Conservation (phyloP, 2,888 invertebrate species). For the Lymantria dispar region DNA sequence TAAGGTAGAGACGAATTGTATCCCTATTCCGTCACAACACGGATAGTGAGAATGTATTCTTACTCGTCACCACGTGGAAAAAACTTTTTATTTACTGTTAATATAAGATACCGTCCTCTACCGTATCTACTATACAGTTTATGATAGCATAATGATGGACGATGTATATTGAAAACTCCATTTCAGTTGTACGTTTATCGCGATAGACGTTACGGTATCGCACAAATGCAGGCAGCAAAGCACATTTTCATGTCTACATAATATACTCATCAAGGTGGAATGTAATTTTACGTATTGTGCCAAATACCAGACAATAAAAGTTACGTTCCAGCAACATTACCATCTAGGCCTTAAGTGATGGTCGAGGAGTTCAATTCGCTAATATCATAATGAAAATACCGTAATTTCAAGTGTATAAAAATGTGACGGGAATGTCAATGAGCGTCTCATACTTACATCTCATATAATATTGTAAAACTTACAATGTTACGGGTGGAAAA, state of each 20-base stretch:
- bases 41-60: too few relatives aligned
- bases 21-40: too few relatives aligned
- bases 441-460: not conserved
- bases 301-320: slow-evolving; percentile 51
- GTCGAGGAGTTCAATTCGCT: slow-evolving; percentile 44
- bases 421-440: slow-evolving; percentile 9
- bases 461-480: not conserved
- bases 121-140: too few relatives aligned
- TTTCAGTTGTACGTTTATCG: not conserved
- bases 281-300: slow-evolving; percentile 50
- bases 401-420: slow-evolving; percentile 6
- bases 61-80: too few relatives aligned
- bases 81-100: too few relatives aligned
- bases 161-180: not conserved
- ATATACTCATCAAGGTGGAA: slow-evolving; percentile 51
- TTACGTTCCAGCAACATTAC: slow-evolving; percentile 62
- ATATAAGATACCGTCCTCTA: too few relatives aligned
- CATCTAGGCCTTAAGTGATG: slow-evolving; percentile 64
- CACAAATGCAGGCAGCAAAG: slow-evolving; percentile 31
- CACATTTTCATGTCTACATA: slow-evolving; percentile 40
- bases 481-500: not conserved
- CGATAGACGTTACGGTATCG: slow-evolving; percentile 13
- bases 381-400: slow-evolving; percentile 35
- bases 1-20: too few relatives aligned
- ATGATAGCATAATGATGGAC: not conserved